These are phyloP conservation scores for Cataglyphis cursor DNA, from an alignment of 2,888 invertebrate genomes.

Conservation along the genomic window DNA sequence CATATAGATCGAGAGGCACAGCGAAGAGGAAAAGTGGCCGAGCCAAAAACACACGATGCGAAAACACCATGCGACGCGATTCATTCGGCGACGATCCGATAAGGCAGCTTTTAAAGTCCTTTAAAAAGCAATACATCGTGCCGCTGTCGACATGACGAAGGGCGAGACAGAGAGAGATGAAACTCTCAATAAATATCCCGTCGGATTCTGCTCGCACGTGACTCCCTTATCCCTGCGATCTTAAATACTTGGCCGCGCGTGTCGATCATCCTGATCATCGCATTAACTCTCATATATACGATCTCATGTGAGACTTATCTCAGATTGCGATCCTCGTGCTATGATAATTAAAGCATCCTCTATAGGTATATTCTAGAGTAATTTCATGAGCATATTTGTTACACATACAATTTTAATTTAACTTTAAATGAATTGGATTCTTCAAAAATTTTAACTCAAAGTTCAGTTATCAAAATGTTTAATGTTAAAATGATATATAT, in stretches of 20 bases:
- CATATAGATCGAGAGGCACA: constrained; percentile 26
- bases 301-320: constrained; percentile 61
- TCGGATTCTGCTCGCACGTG: constrained; percentile 82
- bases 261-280: constrained; percentile 80
- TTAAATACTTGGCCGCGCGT: constrained; percentile 84
- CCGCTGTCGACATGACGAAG: constrained; percentile 60
- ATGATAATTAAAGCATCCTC: background rate
- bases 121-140: constrained; percentile 83
- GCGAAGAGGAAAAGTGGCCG: constrained; percentile 61
- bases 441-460: background rate
- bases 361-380: too few species aligned
- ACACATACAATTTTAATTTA: background rate
- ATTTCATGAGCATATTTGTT: background rate
- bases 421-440: background rate
- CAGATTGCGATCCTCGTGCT: background rate
- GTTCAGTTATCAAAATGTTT: background rate
- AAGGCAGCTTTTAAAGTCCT: constrained; percentile 81
- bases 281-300: constrained; percentile 80
- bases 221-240: constrained; percentile 82
- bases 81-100: constrained; percentile 73
- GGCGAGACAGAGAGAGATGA: constrained; percentile 63
- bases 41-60: constrained; percentile 41
- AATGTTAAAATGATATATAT: background rate
- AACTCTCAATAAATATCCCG: constrained; percentile 76
- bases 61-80: constrained; percentile 61